These are phyloP conservation scores for Actinia tenebrosa DNA, from an alignment of 64 coral and sea anemone species.

Conservation along the genomic window DNA sequence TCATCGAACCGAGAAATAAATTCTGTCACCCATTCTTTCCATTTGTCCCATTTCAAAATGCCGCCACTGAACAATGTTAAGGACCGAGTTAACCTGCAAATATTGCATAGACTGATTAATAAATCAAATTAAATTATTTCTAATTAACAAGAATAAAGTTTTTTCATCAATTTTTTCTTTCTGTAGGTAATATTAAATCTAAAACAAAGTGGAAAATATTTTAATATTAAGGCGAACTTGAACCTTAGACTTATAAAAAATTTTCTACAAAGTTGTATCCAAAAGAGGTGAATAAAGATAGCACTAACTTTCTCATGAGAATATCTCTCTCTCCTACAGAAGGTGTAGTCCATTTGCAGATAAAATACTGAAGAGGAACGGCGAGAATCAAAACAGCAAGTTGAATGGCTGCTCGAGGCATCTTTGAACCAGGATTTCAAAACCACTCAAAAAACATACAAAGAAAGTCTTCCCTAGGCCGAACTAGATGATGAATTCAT, in stretches of 20 bases:
- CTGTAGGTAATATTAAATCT: too few relatives aligned
- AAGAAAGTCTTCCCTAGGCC: not conserved
- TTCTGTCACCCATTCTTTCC: constrained; percentile 63
- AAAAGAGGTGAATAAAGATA: not conserved
- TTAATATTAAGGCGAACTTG: not conserved
- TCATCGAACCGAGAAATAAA: constrained; percentile 40
- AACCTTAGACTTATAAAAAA: not conserved
- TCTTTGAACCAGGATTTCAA: not conserved
- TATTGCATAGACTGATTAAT: not conserved
- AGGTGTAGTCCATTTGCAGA: constrained; percentile 26
- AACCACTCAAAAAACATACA: not conserved
- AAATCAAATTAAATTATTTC: too few relatives aligned
- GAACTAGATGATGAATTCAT: not conserved
- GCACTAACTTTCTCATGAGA: constrained; percentile 21
- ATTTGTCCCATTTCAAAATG: constrained; percentile 56
- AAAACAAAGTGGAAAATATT: not conserved
- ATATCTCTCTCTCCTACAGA: constrained; percentile 25
- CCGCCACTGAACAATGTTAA: constrained; percentile 47
- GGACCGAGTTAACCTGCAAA: constrained; percentile 36
- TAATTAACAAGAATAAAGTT: too few relatives aligned
- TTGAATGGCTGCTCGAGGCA: constrained; percentile 30
- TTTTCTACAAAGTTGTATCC: not conserved
- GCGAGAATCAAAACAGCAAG: constrained; percentile 16
- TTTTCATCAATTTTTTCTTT: too few relatives aligned
- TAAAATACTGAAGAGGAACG: constrained; percentile 18